Percentiles rank a stretch among this genome's conserved stretches.
phyloP scores from a whole-genome alignment of 2,888 invertebrate species.

The Dicranocentrus wangi region DNA sequence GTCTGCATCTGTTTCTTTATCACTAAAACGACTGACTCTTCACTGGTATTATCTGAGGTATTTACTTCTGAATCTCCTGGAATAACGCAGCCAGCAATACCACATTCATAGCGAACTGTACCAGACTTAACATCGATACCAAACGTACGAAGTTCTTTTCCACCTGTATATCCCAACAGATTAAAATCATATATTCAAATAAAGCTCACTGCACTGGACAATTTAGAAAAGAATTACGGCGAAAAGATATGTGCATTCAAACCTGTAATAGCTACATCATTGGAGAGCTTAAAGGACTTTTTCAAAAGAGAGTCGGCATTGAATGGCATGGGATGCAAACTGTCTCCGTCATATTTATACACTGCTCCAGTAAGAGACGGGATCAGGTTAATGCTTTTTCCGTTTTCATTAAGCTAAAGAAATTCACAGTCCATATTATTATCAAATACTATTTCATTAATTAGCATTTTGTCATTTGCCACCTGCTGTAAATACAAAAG shows the following conservation, averaged over 20 bases:
- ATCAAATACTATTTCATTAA: too few species aligned
- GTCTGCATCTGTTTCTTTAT: slow-evolving; percentile 89
- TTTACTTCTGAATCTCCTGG: slow-evolving; percentile 77
- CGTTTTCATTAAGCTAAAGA: slow-evolving; percentile 84
- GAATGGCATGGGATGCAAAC: slow-evolving; percentile 87
- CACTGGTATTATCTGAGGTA: slow-evolving; percentile 73
- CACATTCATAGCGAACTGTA: slow-evolving; percentile 85
- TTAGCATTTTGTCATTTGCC: too few species aligned
- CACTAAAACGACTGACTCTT: slow-evolving; percentile 80
- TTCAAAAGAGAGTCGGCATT: slow-evolving; percentile 89
- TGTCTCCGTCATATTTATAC: slow-evolving; percentile 92
- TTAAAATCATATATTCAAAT: neutral
- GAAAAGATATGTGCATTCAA: slow-evolving; percentile 58
- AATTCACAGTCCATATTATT: slow-evolving; percentile 20
- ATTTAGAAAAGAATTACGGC: neutral
- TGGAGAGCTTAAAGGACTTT: slow-evolving; percentile 87
- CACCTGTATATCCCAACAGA: slow-evolving; percentile 76
- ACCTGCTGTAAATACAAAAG: too few species aligned
- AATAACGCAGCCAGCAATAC: slow-evolving; percentile 83
- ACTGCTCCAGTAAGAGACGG: slow-evolving; percentile 93
- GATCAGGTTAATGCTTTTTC: slow-evolving; percentile 90
- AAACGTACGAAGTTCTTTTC: slow-evolving; percentile 88
- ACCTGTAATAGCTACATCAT: slow-evolving; percentile 89
- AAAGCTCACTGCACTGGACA: too few species aligned
- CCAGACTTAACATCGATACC: slow-evolving; percentile 87